A percentile compares a stretch with the other conserved stretches of the same genome.
phyloP scores from a whole-genome alignment of 2,888 invertebrate species.

The Phymatocera aterrima region DNA sequence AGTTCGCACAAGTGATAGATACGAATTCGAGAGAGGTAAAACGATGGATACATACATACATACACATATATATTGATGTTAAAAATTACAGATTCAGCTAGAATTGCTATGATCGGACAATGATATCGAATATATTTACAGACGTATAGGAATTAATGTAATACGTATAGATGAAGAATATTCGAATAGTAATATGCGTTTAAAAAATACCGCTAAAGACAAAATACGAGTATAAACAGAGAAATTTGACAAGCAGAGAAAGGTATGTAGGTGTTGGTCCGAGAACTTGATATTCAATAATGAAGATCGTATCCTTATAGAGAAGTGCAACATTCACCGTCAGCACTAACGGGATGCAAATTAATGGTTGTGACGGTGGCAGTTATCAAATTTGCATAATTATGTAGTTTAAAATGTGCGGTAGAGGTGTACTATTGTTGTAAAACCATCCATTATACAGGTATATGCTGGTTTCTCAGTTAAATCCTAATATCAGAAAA shows the following conservation, averaged over 20 bases:
- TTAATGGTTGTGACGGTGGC: slow-evolving; percentile 12
- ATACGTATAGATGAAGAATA: not conserved
- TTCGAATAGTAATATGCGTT: not conserved
- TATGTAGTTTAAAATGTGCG: not conserved
- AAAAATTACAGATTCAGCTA: not conserved
- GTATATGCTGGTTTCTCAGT: not conserved
- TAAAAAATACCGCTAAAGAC: slow-evolving; percentile 15
- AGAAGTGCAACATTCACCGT: not conserved
- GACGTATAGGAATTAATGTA: not conserved
- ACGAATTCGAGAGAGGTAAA: not conserved
- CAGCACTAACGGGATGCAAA: slow-evolving; percentile 27
- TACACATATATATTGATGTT: slow-evolving; percentile 16
- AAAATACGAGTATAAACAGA: not conserved
- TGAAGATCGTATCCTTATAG: not conserved
- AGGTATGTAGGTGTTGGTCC: not conserved
- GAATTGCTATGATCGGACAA: not conserved
- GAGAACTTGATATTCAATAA: not conserved
- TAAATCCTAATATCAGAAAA: no score
- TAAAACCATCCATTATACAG: not conserved
- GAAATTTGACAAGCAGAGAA: not conserved
- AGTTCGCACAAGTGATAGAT: slow-evolving; percentile 33
- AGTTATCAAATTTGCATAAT: slow-evolving; percentile 17
- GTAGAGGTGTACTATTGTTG: no score
- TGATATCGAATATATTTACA: not conserved
- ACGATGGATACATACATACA: slow-evolving; percentile 1